Evolutionary conservation across 1,140 invertebrate genomes (phyloP), one percentile per base, ranked within the genome.

Genomic region (Artemia franciscana): DNA sequence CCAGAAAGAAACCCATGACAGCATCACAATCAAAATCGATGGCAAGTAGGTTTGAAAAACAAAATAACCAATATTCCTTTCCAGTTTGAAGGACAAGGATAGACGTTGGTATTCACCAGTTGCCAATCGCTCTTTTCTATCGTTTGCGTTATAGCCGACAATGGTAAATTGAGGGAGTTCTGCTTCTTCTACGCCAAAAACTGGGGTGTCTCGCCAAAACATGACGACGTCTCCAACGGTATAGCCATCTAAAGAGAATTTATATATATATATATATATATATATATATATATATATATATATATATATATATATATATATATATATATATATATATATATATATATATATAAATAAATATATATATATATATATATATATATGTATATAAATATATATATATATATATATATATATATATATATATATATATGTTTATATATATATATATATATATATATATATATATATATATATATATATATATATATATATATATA

Each of bases 231-330:
- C 94, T 39, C 83, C 78, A 58, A 94, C 90, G 0, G 93, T 96
- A 75, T 98, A 97, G 4, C 93, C 94, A 79, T 97, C 93, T 97
- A 73, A n/a, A n/a, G n/a, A n/a, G n/a, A n/a, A n/a, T n/a, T n/a
- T n/a, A n/a, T n/a, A n/a, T n/a, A n/a, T n/a, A n/a, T n/a, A n/a
- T n/a, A n/a, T n/a, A n/a, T n/a, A n/a, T n/a, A n/a, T n/a, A n/a
- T n/a, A n/a, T n/a, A n/a, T n/a, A n/a, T n/a, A n/a, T n/a, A n/a
- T n/a, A n/a, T n/a, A n/a, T n/a, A n/a, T n/a, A n/a, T n/a, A n/a
- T n/a, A n/a, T n/a, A n/a, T n/a, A n/a, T n/a, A n/a, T n/a, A n/a
- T n/a, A n/a, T n/a, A n/a, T n/a, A n/a, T n/a, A n/a, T n/a, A n/a
- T n/a, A n/a, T n/a, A n/a, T n/a, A n/a, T n/a, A n/a, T n/a, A n/a